Evolutionary conservation across 1,140 invertebrate genomes (phyloP), one percentile per base, ranked within the genome.

Genomic region (Callitettix versicolor): DNA sequence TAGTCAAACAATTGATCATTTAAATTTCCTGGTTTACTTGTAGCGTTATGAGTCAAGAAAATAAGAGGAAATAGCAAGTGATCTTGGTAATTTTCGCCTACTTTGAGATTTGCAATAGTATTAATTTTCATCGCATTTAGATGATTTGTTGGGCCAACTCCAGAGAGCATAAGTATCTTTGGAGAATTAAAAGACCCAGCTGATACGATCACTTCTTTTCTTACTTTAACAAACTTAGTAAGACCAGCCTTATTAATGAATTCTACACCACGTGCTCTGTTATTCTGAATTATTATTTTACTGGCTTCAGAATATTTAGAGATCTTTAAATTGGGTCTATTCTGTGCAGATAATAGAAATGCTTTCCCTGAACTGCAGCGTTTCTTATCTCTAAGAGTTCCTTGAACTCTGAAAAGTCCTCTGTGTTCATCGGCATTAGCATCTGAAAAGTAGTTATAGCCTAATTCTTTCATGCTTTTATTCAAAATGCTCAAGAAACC

Each of bases 31-130:
- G 26, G 26, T 3, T 9, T 30, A 4, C 26, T 30, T 30, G 26
- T 4, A 4, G 26, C 26, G 9, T 30, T 30, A 9, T 30, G 26
- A 30, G 26, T 30, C 3, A 30, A 3, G 9, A 30, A 30, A 30
- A 30, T 3, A 4, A 3, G 3, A 9, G 9, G 9, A 9, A 30
- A 30, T 4, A 30, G 9, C 7, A 94, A 80, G 65, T 95, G 91
- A 67, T 93, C 90, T 69, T 93, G 89, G 0, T 95, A 72, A 69
- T 95, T 95, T 48, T 87, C 74, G 0, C 93, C 93, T 11, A 82
- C 87, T 30, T 30, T 30, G 66, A 85, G 67, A 68, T 91, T 79
- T 62, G 79, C 79, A 0, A 88, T 58, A 0, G 86, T 76, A 3
- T 74, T 74, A 22, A 91, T 85, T 7, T 80, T 79, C 20, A 85